Base-by-base conservation (phyloP, 2,888 invertebrate genomes). In the Gasteruption jaculator region DNA sequence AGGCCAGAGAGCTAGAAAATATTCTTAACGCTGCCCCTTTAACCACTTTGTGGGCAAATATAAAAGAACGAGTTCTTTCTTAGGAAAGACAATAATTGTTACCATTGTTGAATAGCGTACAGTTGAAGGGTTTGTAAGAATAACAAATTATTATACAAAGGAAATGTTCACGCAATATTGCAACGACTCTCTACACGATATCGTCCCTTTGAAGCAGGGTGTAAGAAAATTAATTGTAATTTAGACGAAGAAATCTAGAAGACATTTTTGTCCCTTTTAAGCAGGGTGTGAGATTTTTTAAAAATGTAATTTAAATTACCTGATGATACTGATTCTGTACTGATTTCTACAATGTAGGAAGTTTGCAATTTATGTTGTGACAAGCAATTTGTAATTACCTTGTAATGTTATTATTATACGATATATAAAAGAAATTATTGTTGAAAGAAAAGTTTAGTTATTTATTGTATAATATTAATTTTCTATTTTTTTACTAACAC, bases 171-270 rank as follows among this genome's bases (percentile, higher is more conserved):
- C 53, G 54, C 55, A 54, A 60, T n/a, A n/a, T 60, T 61, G 60
- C 59, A 60, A n/a, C 24, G 62, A 63, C 64, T 61, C 64, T 64
- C 63, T 63, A 64, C 61, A 55, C 41, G n/a, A n/a, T n/a, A n/a
- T n/a, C 19, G 46, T 64, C 63, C 63, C 63, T 63, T 64, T 64
- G 21, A 63, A 45, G 64, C 63, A 63, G 63, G 64, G 63, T 59
- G 50, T 41, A 54, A 61, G 49, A 54, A 40, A 50, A 53, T 27
- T 36, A 38, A 49, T 49, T 43, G 40, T 49, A 52, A n/a, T n/a
- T n/a, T n/a, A n/a, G n/a, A n/a, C 35, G 5, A 11, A 16, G 21
- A 10, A 35, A 12, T 34, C 22, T 6, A 26, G 12, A 35, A 35
- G 27, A 24, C 5, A 20, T 38, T n/a, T n/a, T n/a, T n/a, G 46